Conservation (phyloP, 2,797 vertebrate genomes). For the Sorex maritimensis region DNA sequence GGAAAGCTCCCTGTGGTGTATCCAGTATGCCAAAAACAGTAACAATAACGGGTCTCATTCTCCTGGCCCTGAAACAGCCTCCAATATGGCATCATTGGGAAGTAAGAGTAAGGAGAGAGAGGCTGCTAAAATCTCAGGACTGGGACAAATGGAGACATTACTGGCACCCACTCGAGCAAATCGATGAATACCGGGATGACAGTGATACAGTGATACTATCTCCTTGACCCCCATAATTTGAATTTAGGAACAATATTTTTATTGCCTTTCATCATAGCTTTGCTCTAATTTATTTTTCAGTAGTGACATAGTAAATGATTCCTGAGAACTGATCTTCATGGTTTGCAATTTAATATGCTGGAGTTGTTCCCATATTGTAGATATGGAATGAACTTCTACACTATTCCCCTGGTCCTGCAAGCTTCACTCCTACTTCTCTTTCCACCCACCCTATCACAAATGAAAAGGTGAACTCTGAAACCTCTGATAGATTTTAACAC, state of each 20-base stretch:
- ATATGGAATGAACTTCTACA: constrained; percentile 44
- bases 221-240: neutral
- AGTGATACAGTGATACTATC: too few relatives aligned
- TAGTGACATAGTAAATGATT: neutral
- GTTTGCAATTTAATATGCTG: constrained; percentile 2
- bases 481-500: neutral
- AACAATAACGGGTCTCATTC: too few relatives aligned
- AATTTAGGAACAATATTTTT: constrained; percentile 36
- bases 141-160: too few relatives aligned
- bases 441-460: neutral
- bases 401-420: neutral
- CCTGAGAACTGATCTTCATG: constrained; percentile 24
- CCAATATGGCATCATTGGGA: too few relatives aligned
- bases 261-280: constrained; percentile 26
- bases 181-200: too few relatives aligned
- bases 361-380: constrained; percentile 3
- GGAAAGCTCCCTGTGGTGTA: too few relatives aligned
- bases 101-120: too few relatives aligned
- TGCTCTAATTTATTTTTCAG: constrained; percentile 30
- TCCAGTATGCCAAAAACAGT: too few relatives aligned
- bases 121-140: too few relatives aligned
- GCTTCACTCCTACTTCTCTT: neutral
- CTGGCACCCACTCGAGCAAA: too few relatives aligned
- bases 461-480: constrained; percentile 35
- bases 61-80: too few relatives aligned